These are phyloP conservation scores for Verasper variegatus DNA, from an alignment of 2,113 vertebrate genomes.

Conservation along the genomic window DNA sequence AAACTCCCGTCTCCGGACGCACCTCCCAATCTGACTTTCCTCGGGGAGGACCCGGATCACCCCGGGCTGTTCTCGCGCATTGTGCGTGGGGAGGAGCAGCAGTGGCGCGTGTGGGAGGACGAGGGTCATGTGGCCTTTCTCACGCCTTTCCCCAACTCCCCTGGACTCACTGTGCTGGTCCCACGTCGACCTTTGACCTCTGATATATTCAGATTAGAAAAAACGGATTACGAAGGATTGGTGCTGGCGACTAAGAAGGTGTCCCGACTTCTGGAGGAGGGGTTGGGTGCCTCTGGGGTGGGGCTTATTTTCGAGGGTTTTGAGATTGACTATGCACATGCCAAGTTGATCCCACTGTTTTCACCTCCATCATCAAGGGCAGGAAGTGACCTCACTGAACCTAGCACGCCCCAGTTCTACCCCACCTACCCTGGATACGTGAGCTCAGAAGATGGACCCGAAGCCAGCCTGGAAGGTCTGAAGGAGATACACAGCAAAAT, in stretches of 20 bases:
- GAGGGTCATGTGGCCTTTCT: constrained; percentile 80
- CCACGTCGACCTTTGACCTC: constrained; percentile 81
- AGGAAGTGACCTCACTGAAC: neutral
- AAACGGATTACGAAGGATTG: constrained; percentile 71
- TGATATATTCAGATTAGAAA: constrained; percentile 77
- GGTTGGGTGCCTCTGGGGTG: constrained; percentile 67
- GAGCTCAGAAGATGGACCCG: constrained; percentile 79
- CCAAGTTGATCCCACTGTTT: constrained; percentile 79
- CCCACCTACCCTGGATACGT: constrained; percentile 80
- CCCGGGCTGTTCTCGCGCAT: constrained; percentile 78
- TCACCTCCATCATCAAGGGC: neutral
- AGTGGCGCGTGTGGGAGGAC: constrained; percentile 85
- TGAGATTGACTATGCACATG: constrained; percentile 84
- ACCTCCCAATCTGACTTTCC: constrained; percentile 62
- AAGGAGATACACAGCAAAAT: constrained; percentile 61
- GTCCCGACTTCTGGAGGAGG: constrained; percentile 69
- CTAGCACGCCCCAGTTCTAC: constrained; percentile 38
- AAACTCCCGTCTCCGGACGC: constrained; percentile 60
- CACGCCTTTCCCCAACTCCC: constrained; percentile 83
- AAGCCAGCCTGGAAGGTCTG: constrained; percentile 65
- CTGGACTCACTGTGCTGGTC: constrained; percentile 79
- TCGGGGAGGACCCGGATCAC: constrained; percentile 68
- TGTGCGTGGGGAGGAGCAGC: constrained; percentile 81
- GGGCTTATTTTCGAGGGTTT: constrained; percentile 84
- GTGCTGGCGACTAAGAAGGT: constrained; percentile 68